phyloP scores from a whole-genome alignment of 2,797 vertebrate species.

The Oceanodroma leucorhoa region DNA sequence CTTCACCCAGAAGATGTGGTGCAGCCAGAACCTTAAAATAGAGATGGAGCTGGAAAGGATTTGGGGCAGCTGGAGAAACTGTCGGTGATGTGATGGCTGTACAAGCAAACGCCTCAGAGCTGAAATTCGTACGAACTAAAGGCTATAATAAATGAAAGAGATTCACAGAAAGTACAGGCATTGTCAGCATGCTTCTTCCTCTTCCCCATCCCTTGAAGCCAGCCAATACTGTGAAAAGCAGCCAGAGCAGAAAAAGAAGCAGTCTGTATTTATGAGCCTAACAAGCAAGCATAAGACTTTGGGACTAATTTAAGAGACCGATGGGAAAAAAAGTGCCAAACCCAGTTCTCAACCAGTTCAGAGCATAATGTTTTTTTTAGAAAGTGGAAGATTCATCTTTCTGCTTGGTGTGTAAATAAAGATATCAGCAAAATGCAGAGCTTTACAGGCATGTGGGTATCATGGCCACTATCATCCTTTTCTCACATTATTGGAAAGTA shows the following conservation, averaged over 20 bases:
- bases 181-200: slow-evolving; percentile 7
- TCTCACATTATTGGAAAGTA: neutral
- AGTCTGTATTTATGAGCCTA: slow-evolving; percentile 10
- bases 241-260: slow-evolving; percentile 1
- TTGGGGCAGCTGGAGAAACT: slow-evolving; percentile 23
- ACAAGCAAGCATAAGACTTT: neutral
- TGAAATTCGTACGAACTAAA: neutral
- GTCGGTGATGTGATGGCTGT: neutral
- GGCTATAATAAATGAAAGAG: slow-evolving; percentile 1
- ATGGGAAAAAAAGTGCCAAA: neutral
- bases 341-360: neutral
- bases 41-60: neutral
- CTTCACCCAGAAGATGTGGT: neutral
- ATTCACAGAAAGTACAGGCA: neutral
- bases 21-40: slow-evolving; percentile 4
- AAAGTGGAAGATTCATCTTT: slow-evolving; percentile 17
- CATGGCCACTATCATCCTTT: neutral
- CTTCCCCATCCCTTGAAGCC: neutral
- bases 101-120: neutral
- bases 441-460: neutral
- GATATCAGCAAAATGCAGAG: slow-evolving; percentile 31
- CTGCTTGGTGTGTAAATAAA: slow-evolving; percentile 24
- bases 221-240: neutral
- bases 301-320: neutral
- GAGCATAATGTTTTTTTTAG: neutral